Evolutionary conservation across 92 coral and sea anemone genomes (phyloP), one percentile per base, ranked within the genome.

Genomic region (Umimayanthus chanpuru): DNA sequence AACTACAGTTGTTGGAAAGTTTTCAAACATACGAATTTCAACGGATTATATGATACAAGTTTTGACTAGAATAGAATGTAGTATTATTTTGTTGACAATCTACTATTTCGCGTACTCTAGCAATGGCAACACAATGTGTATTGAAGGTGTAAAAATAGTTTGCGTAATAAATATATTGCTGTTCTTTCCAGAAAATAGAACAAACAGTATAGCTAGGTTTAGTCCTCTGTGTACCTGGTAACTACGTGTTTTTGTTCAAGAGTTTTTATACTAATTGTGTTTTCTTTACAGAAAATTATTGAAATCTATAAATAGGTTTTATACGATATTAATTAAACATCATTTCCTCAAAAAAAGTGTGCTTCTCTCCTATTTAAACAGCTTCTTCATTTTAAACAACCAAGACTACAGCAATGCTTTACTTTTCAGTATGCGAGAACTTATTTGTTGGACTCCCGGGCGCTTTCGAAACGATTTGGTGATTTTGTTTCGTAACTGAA

Each of bases 301-400:
- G 30, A 38, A 43, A 40, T 76, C 58, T 76, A 76, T 40, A 76
- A 76, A 76, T 43, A 76, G 29, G 80, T 76, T 76, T 76, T 76
- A 76, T 76, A 76, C 26, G 55, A 76, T 40, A 76, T 76, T 76
- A 76, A 76, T 76, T 76, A 76, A 76, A 76, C 58, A 23, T 3
- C 21, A 30, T 72, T 72, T 76, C 36, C 53, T 75, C 30, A 21
- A 41, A 73, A 0, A 30, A 73, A 73, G 49, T 75, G 41, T 30
- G 5, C 25, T 20, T 15, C 80, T n/a, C 21, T n/a, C n/a, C n/a
- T n/a, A n/a, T n/a, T n/a, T n/a, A n/a, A n/a, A n/a, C n/a, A n/a
- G n/a, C n/a, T n/a, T n/a, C n/a, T n/a, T n/a, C n/a, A n/a, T 61
- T 61, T 61, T 6, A 61, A 61, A 61, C 26, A 3, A 61, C 7